Evolutionary conservation across 2,113 vertebrate species (phyloP).

Genomic region (Rhea pennata): DNA sequence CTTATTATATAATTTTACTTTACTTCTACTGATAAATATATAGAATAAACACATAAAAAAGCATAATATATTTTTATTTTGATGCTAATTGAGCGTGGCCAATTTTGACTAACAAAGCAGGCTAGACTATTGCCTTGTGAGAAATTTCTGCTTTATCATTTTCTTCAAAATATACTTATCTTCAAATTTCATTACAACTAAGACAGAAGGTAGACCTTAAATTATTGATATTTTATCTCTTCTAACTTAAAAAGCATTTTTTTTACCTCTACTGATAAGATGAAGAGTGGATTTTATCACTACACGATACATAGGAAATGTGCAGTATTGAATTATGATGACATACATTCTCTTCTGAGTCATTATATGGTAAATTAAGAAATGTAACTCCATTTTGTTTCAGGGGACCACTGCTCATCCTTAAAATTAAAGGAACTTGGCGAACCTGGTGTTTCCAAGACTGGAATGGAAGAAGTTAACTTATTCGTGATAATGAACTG

Average conservation of each 20-base stretch:
- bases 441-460: background rate
- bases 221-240: constrained; percentile 13
- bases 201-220: background rate
- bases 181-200: background rate
- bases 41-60: background rate
- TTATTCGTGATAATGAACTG: background rate
- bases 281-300: background rate
- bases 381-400: constrained; percentile 27
- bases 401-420: background rate
- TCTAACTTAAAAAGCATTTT: background rate
- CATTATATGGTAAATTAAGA: background rate
- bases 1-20: background rate
- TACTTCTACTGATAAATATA: background rate
- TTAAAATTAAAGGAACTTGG: background rate
- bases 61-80: background rate
- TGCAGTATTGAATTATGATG: constrained; percentile 18
- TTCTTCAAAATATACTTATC: background rate
- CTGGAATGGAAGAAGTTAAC: background rate
- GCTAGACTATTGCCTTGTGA: background rate
- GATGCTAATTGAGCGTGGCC: background rate
- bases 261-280: background rate
- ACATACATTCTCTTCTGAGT: background rate
- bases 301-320: background rate
- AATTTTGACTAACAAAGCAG: background rate
- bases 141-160: background rate